These are phyloP conservation scores for Thermophis baileyi DNA, from an alignment of 2,113 vertebrate species.

Conservation along the genomic window DNA sequence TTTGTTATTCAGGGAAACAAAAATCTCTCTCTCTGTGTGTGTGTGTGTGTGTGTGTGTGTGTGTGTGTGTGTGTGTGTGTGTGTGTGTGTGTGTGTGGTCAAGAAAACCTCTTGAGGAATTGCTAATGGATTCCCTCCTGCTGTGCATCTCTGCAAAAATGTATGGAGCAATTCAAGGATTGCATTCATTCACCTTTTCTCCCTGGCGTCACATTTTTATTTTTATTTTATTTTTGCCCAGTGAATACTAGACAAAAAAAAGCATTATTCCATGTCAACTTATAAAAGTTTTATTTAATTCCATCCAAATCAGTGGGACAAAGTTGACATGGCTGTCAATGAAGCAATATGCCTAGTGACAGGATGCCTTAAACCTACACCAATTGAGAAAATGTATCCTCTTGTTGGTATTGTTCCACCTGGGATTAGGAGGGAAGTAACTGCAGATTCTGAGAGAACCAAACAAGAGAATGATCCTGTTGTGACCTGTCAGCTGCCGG, in stretches of 20 bases:
- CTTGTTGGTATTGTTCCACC: too few species aligned
- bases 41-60: too few species aligned
- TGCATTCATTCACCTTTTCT: neutral
- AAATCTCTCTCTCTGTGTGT: neutral
- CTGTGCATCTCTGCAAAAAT: neutral
- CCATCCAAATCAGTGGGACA: neutral
- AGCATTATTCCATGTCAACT: neutral
- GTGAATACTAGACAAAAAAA: neutral
- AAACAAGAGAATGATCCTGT: too few species aligned
- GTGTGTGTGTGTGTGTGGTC: neutral
- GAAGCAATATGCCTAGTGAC: neutral
- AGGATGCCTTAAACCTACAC: too few species aligned
- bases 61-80: too few species aligned
- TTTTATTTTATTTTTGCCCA: neutral
- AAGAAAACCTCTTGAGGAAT: neutral
- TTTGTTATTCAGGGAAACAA: neutral
- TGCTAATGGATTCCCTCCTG: neutral
- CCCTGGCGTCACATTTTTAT: neutral
- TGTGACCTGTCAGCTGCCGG: fast-evolving
- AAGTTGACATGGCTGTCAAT: neutral
- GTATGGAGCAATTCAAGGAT: neutral
- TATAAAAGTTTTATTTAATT: neutral
- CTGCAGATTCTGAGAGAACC: too few species aligned
- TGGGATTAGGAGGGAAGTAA: too few species aligned
- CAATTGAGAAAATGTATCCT: too few species aligned